Percentiles rank a stretch among this genome's conserved stretches.
phyloP scores from a whole-genome alignment of 1,140 invertebrate genomes.

The Papilio helenus region DNA sequence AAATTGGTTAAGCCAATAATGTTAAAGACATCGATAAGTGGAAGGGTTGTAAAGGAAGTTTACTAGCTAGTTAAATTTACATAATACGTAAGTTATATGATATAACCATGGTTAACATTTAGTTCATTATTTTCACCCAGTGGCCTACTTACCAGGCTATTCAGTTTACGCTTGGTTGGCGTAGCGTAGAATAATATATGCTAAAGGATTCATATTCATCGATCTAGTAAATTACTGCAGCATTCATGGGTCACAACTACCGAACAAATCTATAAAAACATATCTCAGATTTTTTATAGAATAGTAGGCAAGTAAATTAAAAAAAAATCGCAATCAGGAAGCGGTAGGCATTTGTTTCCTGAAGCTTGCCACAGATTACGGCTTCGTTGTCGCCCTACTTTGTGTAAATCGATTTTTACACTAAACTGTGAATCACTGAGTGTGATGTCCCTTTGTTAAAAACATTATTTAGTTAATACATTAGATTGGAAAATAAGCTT shows the following conservation, averaged over 20 bases:
- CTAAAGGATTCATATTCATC: not conserved
- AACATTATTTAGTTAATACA: too few relatives aligned
- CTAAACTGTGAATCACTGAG: not conserved
- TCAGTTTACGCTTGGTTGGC: not conserved
- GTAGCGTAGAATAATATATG: conserved; percentile 21
- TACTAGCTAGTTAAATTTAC: too few relatives aligned
- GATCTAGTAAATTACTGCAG: not conserved
- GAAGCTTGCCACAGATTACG: not conserved
- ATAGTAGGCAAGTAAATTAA: not conserved
- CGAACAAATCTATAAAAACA: not conserved
- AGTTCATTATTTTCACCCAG: conserved; percentile 10
- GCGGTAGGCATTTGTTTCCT: not conserved
- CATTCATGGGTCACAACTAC: not conserved
- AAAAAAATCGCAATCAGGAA: not conserved
- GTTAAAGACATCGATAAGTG: not conserved
- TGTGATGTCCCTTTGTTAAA: too few relatives aligned
- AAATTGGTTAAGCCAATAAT: not conserved
- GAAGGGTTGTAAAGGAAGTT: not conserved
- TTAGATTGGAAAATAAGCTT: too few relatives aligned
- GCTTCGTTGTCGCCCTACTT: not conserved
- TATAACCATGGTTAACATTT: not conserved
- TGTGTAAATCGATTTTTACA: not conserved
- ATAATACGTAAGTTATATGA: too few relatives aligned
- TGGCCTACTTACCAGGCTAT: not conserved
- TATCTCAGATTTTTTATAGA: not conserved